Conservation (phyloP, 2,113 vertebrate species). For the Poeciliopsis retropinna region DNA sequence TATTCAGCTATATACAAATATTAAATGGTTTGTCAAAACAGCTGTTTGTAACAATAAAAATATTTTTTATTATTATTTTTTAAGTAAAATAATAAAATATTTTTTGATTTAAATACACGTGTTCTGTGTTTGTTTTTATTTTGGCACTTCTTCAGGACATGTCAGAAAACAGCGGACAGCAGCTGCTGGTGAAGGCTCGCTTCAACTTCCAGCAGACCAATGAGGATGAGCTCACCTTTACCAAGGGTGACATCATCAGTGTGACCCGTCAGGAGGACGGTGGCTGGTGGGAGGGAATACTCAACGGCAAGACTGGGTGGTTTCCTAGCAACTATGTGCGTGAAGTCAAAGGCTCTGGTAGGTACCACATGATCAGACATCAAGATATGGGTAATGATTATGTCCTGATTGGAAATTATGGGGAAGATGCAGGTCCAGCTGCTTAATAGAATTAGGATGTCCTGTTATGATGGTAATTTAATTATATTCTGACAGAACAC, state of each 20-base stretch:
- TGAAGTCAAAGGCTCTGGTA: conserved; percentile 94
- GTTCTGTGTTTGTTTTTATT: neutral
- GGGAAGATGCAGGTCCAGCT: neutral
- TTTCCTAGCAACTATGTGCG: conserved; percentile 99
- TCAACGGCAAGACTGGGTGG: conserved; percentile 93
- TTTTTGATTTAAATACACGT: no score
- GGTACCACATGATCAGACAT: conserved; percentile 55
- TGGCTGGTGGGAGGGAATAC: conserved; percentile 96
- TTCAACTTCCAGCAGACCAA: conserved; percentile 98
- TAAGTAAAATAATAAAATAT: neutral
- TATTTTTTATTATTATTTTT: no score
- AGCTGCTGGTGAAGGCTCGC: conserved; percentile 92
- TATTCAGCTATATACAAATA: no score
- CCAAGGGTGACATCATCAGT: conserved; percentile 93
- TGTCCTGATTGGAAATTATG: neutral
- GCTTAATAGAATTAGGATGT: neutral
- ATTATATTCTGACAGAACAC: neutral
- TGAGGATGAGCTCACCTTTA: conserved; percentile 96
- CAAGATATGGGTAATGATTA: neutral
- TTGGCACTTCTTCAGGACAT: conserved; percentile 85
- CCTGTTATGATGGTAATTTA: neutral
- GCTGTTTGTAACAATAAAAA: neutral
- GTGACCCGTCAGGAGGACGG: conserved; percentile 96
- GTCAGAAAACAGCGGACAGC: conserved; percentile 92
- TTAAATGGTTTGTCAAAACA: no score